Percentiles rank a stretch among this genome's conserved stretches.
These are phyloP conservation scores for Falco biarmicus DNA, from an alignment of 2,797 vertebrate genomes.

Conservation along the genomic window DNA sequence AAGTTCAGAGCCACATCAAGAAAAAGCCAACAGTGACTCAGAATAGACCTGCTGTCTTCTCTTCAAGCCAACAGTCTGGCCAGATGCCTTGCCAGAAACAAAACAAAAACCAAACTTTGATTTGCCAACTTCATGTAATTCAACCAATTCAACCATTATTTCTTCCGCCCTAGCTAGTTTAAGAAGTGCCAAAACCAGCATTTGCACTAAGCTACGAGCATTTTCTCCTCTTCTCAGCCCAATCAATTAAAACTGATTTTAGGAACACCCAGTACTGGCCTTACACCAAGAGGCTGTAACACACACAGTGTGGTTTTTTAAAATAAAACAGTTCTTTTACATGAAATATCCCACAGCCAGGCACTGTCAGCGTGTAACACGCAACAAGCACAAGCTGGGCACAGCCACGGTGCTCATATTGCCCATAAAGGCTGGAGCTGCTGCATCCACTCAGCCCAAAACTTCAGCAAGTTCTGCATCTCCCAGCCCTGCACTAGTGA, in stretches of 20 bases:
- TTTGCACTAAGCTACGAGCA: not conserved
- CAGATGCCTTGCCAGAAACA: not conserved
- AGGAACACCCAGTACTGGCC: not conserved
- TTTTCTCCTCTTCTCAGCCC: not conserved
- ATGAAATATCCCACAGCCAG: not conserved
- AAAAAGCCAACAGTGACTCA: not conserved
- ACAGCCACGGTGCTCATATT: not conserved
- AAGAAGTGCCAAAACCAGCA: not conserved
- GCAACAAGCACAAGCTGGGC: not conserved
- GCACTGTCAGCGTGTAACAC: not conserved
- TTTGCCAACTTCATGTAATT: not conserved
- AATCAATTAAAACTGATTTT: not conserved
- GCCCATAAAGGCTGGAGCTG: not conserved
- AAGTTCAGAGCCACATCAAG: not conserved
- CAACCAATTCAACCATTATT: not conserved
- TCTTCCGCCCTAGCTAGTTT: not conserved
- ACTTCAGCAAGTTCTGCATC: not conserved
- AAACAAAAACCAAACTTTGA: not conserved
- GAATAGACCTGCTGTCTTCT: not conserved
- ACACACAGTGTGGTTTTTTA: not conserved
- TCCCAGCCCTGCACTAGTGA: not conserved
- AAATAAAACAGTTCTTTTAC: not conserved
- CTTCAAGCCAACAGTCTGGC: not conserved
- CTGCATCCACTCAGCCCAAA: not conserved
- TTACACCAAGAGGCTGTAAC: not conserved